Evolutionary conservation across 1,140 invertebrate genomes (phyloP).

Genomic region (Caenorhabditis tropicalis): DNA sequence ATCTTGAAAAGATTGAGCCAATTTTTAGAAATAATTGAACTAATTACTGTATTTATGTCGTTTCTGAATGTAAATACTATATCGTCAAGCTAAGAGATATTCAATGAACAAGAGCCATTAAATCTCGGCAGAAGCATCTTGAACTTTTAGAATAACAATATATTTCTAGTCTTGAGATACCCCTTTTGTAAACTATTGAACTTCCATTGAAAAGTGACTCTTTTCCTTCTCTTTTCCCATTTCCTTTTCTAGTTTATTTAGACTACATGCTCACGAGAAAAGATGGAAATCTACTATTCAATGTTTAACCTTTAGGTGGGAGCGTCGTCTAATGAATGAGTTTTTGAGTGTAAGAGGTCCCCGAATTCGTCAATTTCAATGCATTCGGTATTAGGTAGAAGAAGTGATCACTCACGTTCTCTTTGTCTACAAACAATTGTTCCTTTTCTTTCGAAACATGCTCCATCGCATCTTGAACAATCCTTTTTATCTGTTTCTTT

Average conservation of each 20-base stretch:
- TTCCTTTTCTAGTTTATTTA: not conserved
- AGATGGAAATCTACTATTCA: not conserved
- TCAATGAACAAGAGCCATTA: too few relatives aligned
- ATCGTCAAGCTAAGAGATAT: too few relatives aligned
- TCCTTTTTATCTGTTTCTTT: not conserved
- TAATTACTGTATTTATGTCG: not conserved
- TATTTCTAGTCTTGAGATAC: too few relatives aligned
- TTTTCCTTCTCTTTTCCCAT: not conserved
- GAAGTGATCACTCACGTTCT: not conserved
- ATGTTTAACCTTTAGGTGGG: not conserved
- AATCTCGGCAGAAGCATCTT: too few relatives aligned
- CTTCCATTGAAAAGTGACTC: not conserved
- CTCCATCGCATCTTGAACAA: not conserved
- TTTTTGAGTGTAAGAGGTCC: not conserved
- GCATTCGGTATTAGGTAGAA: not conserved
- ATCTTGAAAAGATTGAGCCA: not conserved
- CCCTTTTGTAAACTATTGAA: too few relatives aligned
- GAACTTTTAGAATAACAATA: too few relatives aligned
- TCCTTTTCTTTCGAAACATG: slow-evolving; percentile 5
- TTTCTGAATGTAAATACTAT: too few relatives aligned
- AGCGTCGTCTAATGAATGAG: not conserved
- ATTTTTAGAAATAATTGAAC: not conserved
- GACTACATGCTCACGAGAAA: not conserved
- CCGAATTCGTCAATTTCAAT: not conserved
- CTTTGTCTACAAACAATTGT: not conserved